Evolutionary conservation across 2,888 invertebrate genomes (phyloP).

Genomic region (Disparrhopalites patrizii): DNA sequence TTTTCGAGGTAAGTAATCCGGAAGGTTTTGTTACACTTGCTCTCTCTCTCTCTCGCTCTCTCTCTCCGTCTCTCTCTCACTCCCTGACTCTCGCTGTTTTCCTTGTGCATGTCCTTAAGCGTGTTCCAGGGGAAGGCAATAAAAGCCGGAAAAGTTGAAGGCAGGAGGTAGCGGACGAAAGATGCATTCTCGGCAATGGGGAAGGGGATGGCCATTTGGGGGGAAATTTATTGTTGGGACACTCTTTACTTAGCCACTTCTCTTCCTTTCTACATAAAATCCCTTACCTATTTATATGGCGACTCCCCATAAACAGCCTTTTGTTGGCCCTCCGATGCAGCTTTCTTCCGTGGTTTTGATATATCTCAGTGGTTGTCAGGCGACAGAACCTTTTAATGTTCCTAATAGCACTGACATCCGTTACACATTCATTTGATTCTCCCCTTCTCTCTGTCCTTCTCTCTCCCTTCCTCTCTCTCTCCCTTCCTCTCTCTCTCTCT

Average conservation of each 20-base stretch:
- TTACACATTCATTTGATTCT: conserved; percentile 26
- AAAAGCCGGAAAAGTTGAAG: conserved; percentile 21
- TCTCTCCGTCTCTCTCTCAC: not conserved
- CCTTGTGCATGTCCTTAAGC: not conserved
- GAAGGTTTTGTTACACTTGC: conserved; percentile 26
- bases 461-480: not conserved
- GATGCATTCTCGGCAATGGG: conserved; percentile 25
- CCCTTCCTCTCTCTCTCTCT: not conserved
- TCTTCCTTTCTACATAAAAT: conserved; percentile 24
- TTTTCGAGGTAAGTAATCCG: conserved; percentile 25
- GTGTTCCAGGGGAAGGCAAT: conserved; percentile 17
- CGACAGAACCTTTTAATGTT: conserved; percentile 32
- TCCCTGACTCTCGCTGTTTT: not conserved
- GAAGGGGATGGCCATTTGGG: conserved; percentile 25
- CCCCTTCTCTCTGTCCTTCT: not conserved
- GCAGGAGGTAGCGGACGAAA: conserved; percentile 1
- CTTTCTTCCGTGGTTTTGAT: conserved; percentile 21
- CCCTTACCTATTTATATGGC: conserved; percentile 11
- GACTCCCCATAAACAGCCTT: conserved; percentile 17
- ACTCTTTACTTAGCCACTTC: conserved; percentile 28
- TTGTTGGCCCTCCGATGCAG: conserved; percentile 4
- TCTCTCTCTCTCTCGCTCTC: not conserved
- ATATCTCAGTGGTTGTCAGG: conserved; percentile 25
- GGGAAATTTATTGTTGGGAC: conserved; percentile 25
- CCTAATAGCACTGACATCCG: conserved; percentile 32